A percentile compares a stretch with the other conserved stretches of the same genome.
Conservation (phyloP, 2,888 invertebrate genomes). For the Drosophila mulleri region DNA sequence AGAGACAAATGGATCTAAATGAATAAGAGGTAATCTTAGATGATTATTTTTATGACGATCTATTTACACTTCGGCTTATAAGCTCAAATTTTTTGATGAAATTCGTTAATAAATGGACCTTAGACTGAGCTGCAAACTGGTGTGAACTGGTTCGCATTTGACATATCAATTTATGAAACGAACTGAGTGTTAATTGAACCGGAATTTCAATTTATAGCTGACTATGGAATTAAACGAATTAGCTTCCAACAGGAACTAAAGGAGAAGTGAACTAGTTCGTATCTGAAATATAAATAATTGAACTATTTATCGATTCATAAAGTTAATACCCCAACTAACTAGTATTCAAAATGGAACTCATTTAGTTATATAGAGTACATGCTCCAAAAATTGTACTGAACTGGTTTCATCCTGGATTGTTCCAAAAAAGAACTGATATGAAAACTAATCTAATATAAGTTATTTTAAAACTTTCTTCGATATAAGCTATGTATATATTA, state of each 20-base stretch:
- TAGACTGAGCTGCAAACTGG: not conserved
- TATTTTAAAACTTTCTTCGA: no score
- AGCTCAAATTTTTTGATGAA: slow-evolving; percentile 2
- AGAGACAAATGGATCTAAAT: not conserved
- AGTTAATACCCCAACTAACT: no score
- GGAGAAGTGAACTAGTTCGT: not conserved
- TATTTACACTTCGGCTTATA: slow-evolving; percentile 1
- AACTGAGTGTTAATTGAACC: not conserved
- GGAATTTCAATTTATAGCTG: not conserved
- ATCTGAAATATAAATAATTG: not conserved
- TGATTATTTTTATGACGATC: slow-evolving; percentile 20
- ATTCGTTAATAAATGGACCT: not conserved
- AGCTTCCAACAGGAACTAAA: no score
- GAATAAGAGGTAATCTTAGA: slow-evolving; percentile 13
- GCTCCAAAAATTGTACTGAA: no score
- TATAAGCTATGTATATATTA: not conserved
- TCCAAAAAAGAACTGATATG: no score
- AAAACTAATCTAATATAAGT: no score
- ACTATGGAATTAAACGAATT: not conserved
- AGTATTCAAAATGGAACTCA: no score
- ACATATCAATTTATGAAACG: not conserved
- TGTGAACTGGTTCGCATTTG: not conserved
- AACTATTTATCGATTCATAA: no score
- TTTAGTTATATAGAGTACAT: no score
- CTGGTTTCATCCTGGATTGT: no score